Percentiles rank a stretch among this genome's conserved stretches.
Conservation (phyloP, 2,888 invertebrate genomes). For the Mesopsocus fuscifrons region DNA sequence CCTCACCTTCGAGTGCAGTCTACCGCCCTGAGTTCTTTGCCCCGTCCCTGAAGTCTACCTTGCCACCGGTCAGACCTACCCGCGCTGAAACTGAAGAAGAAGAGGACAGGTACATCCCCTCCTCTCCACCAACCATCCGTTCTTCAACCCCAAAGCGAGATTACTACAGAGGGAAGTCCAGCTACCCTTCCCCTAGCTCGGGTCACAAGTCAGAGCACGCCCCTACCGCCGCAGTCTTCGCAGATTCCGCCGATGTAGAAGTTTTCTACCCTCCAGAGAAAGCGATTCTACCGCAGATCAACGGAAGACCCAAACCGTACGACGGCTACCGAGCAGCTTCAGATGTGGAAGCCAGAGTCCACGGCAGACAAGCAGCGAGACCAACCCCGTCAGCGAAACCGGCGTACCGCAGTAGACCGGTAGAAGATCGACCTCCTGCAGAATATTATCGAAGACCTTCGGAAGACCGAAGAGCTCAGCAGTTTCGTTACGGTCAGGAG, state of each 20-base stretch:
- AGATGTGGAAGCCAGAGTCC: conserved; percentile 5
- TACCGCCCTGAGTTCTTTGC: no score
- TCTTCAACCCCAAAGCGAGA: background rate
- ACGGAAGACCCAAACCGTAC: conserved; percentile 8
- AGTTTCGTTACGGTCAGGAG: background rate
- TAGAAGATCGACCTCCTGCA: background rate
- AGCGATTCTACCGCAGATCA: background rate
- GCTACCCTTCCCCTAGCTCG: background rate
- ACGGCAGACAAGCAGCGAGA: conserved; percentile 6
- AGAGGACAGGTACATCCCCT: background rate
- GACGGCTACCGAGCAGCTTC: conserved; percentile 7
- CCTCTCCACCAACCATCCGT: background rate
- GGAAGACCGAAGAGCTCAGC: background rate
- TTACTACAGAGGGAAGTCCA: conserved; percentile 1
- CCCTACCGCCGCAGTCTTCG: background rate
- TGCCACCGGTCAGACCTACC: background rate
- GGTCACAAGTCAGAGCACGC: background rate
- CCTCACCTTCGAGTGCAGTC: no score
- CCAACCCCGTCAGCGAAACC: background rate
- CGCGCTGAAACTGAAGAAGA: background rate
- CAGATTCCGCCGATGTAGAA: conserved; percentile 3
- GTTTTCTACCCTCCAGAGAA: conserved; percentile 1
- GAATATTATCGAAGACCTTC: background rate
- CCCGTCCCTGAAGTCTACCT: background rate
- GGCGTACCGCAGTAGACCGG: background rate